Base-by-base conservation (phyloP, 2,113 vertebrate genomes). In the Eleginops maclovinus region DNA sequence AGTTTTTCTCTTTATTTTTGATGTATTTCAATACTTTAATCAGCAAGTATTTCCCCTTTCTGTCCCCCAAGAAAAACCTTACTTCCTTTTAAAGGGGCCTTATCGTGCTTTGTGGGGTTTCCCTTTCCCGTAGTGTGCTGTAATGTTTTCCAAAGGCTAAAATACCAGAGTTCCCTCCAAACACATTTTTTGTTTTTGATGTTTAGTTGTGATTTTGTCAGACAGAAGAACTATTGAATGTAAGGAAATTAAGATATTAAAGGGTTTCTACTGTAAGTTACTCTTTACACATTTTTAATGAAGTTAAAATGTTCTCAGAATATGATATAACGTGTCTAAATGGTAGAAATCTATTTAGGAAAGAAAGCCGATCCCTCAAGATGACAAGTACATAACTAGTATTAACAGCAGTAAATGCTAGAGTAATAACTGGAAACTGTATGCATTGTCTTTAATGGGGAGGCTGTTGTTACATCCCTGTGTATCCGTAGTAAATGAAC, bases 401-500 rank as follows among this genome's bases (percentile, higher is more conserved):
- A 47, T 72, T n/a, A 43, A 26, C 12, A 28, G 22, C 28, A 54
- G 13, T 44, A 47, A 51, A 1, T 56, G 56, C 36, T 16, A 3
- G 43, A 68, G 24, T 24, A n/a, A 24, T 36, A 10, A 53, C 2
- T 7, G 56, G 50, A 31, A 31, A 53, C 66, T 36, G 19, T 58
- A 31, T 3, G 21, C 0, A 54, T 69, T 16, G 56, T 72, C 4
- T 16, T 8, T 26, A 36, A 72, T 16, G 0, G 6, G 15, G 14
- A 26, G 41, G 43, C 40, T 26, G 19, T 70, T 15, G 79, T 31
- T 67, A 21, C 17, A 81, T 49, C 41, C 12, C 1, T 28, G 15
- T 16, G 28, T 55, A 28, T 53, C 19, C 15, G 15, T 11, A 70
- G 47, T 55, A 63, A 79, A 72, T 68, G 7, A 55, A 67, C 1